phyloP scores from a whole-genome alignment of 2,888 invertebrate species.

The Pollenia amentaria region DNA sequence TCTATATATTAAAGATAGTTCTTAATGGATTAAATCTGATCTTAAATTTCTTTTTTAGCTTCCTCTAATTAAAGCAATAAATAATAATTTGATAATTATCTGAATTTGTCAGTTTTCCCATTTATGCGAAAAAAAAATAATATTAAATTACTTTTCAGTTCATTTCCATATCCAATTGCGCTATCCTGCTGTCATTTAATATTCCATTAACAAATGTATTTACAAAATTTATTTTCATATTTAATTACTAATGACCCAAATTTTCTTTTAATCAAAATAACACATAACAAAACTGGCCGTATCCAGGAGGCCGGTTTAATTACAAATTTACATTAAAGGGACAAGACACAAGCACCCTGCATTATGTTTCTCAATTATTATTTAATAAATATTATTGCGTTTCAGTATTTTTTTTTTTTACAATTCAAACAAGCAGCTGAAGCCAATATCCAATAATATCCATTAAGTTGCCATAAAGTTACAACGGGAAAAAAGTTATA shows the following conservation, averaged over 20 bases:
- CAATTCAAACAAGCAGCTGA: neutral
- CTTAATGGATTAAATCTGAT: too few species aligned
- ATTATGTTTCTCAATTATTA: slow-evolving; percentile 57
- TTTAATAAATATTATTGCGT: slow-evolving; percentile 55
- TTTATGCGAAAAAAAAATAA: neutral
- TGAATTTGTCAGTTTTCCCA: too few species aligned
- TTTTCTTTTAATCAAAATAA: slow-evolving; percentile 45
- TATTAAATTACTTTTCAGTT: neutral
- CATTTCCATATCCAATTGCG: neutral
- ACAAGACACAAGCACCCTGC: neutral
- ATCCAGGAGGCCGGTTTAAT: slow-evolving; percentile 61
- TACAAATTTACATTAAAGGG: slow-evolving; percentile 57
- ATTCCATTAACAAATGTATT: slow-evolving; percentile 19
- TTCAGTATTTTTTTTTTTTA: slow-evolving; percentile 10
- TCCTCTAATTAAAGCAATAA: too few species aligned
- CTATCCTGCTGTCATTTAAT: slow-evolving; percentile 30
- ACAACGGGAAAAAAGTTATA: neutral
- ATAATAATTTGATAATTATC: too few species aligned
- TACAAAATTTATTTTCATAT: slow-evolving; percentile 32
- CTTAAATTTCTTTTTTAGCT: too few species aligned
- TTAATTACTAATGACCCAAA: slow-evolving; percentile 53
- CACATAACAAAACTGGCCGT: slow-evolving; percentile 21
- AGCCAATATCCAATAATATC: slow-evolving; percentile 15
- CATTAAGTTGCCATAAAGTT: slow-evolving; percentile 33
- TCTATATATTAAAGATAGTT: too few species aligned